A percentile compares a stretch with the other conserved stretches of the same genome.
phyloP scores from a whole-genome alignment of 2,888 invertebrate species.

The Heliothis peltigera region DNA sequence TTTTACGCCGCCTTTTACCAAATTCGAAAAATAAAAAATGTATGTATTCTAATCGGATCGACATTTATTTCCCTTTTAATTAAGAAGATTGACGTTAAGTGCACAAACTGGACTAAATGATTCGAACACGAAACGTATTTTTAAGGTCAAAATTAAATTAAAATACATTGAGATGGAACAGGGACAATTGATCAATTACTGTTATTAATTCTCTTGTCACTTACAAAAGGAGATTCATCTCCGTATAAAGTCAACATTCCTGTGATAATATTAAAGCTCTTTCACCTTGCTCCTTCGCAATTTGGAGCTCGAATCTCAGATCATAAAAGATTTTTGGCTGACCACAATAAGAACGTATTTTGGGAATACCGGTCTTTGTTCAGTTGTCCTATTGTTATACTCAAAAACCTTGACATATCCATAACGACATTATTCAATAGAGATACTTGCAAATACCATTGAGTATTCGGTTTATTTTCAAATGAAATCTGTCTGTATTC shows the following conservation, averaged over 20 bases:
- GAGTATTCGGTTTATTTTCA: conserved; percentile 41
- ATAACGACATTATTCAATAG: conserved; percentile 35
- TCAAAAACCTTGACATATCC: conserved; percentile 31
- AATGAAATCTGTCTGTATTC: conserved; percentile 45
- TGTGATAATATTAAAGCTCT: neutral
- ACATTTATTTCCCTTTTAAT: conserved; percentile 48
- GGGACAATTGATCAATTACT: neutral
- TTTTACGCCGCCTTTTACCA: conserved; percentile 34
- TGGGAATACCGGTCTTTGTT: conserved; percentile 50
- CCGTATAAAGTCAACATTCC: conserved; percentile 5
- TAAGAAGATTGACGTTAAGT: conserved; percentile 49
- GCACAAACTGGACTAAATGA: conserved; percentile 18
- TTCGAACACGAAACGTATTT: conserved; percentile 30
- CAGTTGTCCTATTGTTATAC: conserved; percentile 44
- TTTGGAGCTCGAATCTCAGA: conserved; percentile 25
- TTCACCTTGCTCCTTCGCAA: neutral
- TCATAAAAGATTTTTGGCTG: conserved; percentile 33
- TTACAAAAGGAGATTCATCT: neutral
- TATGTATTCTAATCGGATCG: conserved; percentile 65
- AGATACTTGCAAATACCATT: conserved; percentile 36
- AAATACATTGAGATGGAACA: conserved; percentile 6
- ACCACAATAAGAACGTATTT: conserved; percentile 58
- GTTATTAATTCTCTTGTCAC: conserved; percentile 13
- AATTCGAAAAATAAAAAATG: conserved; percentile 56
- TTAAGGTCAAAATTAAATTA: neutral